phyloP scores from a whole-genome alignment of 2,888 invertebrate species.

The Portevinia maculata region DNA sequence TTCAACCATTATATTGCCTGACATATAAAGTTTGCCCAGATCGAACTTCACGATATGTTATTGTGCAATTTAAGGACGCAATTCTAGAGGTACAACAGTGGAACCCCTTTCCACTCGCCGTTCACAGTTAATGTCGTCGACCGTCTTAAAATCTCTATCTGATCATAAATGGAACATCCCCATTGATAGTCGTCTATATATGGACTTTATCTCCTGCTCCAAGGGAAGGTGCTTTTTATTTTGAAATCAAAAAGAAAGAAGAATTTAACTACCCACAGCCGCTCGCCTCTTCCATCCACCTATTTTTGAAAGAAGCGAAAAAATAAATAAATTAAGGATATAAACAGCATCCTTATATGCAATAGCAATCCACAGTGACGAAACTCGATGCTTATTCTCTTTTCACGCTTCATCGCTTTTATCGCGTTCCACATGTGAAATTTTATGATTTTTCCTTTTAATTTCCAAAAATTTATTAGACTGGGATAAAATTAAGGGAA shows the following conservation, averaged over 20 bases:
- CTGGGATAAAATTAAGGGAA: constrained; percentile 65
- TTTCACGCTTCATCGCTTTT: constrained; percentile 67
- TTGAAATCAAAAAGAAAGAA: constrained; percentile 66
- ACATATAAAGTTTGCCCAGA: constrained; percentile 64
- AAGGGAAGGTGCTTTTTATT: constrained; percentile 64
- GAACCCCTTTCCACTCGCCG: constrained; percentile 23
- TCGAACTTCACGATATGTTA: constrained; percentile 65
- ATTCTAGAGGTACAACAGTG: constrained; percentile 30
- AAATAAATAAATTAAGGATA: constrained; percentile 58
- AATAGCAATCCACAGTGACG: constrained; percentile 49
- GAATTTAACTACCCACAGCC: constrained; percentile 65
- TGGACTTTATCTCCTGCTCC: constrained; percentile 16
- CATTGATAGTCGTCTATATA: constrained; percentile 14
- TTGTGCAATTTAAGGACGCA: constrained; percentile 59
- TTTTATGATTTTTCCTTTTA: constrained; percentile 62
- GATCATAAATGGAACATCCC: constrained; percentile 56
- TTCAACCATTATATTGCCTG: constrained; percentile 51
- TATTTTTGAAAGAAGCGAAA: background rate
- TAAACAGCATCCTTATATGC: constrained; percentile 42
- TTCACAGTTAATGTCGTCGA: constrained; percentile 57
- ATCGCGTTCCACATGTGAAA: constrained; percentile 67
- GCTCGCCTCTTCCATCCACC: constrained; percentile 7
- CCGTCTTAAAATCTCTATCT: constrained; percentile 68
- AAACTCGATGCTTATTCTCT: constrained; percentile 30
- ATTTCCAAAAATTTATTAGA: constrained; percentile 58